Percentiles rank a stretch among this genome's conserved stretches.
These are phyloP conservation scores for Homarus americanus DNA, from an alignment of 1,140 invertebrate genomes.

Conservation along the genomic window DNA sequence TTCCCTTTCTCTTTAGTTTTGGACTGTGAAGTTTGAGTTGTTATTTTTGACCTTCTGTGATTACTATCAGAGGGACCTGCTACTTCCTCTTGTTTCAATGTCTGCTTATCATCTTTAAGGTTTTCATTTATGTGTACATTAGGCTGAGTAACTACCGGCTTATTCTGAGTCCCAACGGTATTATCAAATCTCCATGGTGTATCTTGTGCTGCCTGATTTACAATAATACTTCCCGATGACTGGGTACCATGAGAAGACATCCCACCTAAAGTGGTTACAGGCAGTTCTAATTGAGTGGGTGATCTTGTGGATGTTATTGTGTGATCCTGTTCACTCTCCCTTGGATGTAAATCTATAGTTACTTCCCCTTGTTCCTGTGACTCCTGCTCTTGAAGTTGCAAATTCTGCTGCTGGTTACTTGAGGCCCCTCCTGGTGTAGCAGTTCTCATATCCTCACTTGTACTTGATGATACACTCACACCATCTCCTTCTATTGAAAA, in stretches of 20 bases:
- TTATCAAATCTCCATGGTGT: slow-evolving; percentile 74
- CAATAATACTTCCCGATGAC: slow-evolving; percentile 16
- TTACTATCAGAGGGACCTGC: slow-evolving; percentile 40
- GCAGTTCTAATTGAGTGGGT: slow-evolving; percentile 55
- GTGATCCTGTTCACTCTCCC: slow-evolving; percentile 69
- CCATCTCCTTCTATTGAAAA: slow-evolving; percentile 75
- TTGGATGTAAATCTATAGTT: slow-evolving; percentile 63
- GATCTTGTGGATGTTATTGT: slow-evolving; percentile 66
- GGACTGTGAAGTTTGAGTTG: neutral
- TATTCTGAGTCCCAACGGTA: slow-evolving; percentile 39
- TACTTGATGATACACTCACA: slow-evolving; percentile 73
- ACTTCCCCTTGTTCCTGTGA: slow-evolving; percentile 45
- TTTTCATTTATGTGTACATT: slow-evolving; percentile 27
- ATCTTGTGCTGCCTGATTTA: slow-evolving; percentile 53
- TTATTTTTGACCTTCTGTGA: slow-evolving; percentile 12
- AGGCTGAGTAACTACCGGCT: slow-evolving; percentile 10
- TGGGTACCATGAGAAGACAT: slow-evolving; percentile 23
- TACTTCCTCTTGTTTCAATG: slow-evolving; percentile 45
- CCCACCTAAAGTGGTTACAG: slow-evolving; percentile 48
- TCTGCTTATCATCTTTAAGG: slow-evolving; percentile 22
- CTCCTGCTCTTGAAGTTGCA: slow-evolving; percentile 39
- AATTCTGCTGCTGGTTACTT: slow-evolving; percentile 40
- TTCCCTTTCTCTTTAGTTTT: slow-evolving; percentile 22
- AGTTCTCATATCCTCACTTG: slow-evolving; percentile 69
- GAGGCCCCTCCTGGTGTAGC: slow-evolving; percentile 10